A percentile compares a stretch with the other conserved stretches of the same genome.
These are phyloP conservation scores for Rhagoletis pomonella DNA, from an alignment of 1,140 invertebrate genomes.

Conservation along the genomic window DNA sequence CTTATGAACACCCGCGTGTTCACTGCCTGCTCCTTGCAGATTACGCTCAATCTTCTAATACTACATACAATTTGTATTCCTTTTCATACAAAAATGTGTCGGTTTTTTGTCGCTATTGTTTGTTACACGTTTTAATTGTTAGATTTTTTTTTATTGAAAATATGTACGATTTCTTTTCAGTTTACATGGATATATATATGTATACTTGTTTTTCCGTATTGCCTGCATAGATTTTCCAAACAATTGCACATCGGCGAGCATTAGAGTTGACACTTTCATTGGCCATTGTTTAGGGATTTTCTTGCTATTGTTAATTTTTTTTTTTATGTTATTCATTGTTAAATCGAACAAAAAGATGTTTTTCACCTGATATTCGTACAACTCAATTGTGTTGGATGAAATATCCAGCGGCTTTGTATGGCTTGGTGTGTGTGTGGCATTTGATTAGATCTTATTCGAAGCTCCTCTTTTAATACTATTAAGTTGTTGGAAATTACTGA, in stretches of 20 bases:
- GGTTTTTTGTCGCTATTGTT: neutral
- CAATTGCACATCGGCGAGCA: slow-evolving; percentile 15
- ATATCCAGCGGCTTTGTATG: neutral
- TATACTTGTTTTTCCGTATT: neutral
- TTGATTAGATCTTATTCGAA: neutral
- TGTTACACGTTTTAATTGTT: neutral
- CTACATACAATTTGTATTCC: neutral
- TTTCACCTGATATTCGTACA: neutral
- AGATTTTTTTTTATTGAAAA: neutral
- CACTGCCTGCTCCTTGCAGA: neutral
- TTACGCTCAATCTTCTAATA: neutral
- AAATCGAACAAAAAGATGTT: slow-evolving; percentile 20
- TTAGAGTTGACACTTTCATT: slow-evolving; percentile 50
- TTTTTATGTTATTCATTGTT: neutral
- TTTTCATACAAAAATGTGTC: neutral
- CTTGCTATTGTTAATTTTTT: neutral
- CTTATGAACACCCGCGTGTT: neutral
- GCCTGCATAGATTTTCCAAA: slow-evolving; percentile 17
- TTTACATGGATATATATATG: too few species aligned
- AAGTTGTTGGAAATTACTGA: neutral
- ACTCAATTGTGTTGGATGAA: neutral
- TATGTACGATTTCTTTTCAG: neutral
- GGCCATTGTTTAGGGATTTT: slow-evolving; percentile 15
- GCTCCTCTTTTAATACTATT: neutral
- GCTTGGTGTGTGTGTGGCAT: slow-evolving; percentile 22